These are phyloP conservation scores for Iguana delicatissima DNA, from an alignment of 2,797 vertebrate genomes.

Conservation along the genomic window DNA sequence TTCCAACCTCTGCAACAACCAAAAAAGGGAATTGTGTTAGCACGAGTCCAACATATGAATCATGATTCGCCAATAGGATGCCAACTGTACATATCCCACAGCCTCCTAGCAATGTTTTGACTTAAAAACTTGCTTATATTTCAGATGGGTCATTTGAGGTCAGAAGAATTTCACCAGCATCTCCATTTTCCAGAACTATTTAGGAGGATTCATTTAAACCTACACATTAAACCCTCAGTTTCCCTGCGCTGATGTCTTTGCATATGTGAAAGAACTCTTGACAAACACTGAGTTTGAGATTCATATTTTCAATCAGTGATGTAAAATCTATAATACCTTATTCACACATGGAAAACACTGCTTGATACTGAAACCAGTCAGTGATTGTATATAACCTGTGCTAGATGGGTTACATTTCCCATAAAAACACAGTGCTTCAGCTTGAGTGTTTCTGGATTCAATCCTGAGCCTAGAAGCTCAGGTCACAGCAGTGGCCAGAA, in stretches of 20 bases:
- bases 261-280: neutral
- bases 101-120: neutral
- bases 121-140: neutral
- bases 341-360: neutral
- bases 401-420: no score
- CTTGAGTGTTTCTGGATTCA: no score
- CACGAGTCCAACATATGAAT: no score
- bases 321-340: neutral
- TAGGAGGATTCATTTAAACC: neutral
- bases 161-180: no score
- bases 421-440: no score
- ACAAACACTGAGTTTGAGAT: neutral
- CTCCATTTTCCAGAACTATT: neutral
- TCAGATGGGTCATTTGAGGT: no score
- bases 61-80: no score
- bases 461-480: no score
- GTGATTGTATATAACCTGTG: neutral
- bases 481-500: no score
- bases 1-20: no score
- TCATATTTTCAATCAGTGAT: neutral
- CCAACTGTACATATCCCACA: neutral
- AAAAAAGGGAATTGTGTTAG: no score
- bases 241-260: neutral
- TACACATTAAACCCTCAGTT: neutral
- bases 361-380: neutral